These are phyloP conservation scores for Coenonympha arcania DNA, from an alignment of 2,888 invertebrate species.

Conservation along the genomic window DNA sequence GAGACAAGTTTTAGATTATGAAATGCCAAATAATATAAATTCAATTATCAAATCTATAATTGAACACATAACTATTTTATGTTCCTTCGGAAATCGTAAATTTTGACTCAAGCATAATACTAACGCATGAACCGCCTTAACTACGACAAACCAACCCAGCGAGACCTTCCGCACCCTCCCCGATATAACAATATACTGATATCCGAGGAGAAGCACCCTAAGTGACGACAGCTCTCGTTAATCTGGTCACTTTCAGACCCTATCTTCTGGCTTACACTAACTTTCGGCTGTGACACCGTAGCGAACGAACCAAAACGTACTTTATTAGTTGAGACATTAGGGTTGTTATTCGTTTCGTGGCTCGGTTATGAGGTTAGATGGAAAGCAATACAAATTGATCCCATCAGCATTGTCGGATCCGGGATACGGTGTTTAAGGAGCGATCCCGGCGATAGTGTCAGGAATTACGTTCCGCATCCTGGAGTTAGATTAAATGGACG, in stretches of 20 bases:
- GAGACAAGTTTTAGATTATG: too few relatives aligned
- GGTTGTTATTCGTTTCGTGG: slow-evolving; percentile 42
- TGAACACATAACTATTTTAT: too few relatives aligned
- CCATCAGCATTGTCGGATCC: slow-evolving; percentile 35
- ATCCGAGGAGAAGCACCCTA: slow-evolving; percentile 19
- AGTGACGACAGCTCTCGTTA: slow-evolving; percentile 37
- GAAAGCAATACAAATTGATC: slow-evolving; percentile 62
- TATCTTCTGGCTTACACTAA: slow-evolving; percentile 54
- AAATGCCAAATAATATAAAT: too few relatives aligned
- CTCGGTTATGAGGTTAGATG: slow-evolving; percentile 32
- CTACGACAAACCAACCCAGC: slow-evolving; percentile 33
- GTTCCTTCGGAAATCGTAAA: too few relatives aligned
- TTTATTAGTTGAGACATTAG: slow-evolving; percentile 39
- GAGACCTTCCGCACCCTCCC: slow-evolving; percentile 28
- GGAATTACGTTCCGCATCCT: slow-evolving; percentile 32
- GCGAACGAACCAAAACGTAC: slow-evolving; percentile 40
- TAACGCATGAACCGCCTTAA: too few relatives aligned
- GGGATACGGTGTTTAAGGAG: slow-evolving; percentile 33
- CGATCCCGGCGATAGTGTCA: slow-evolving; percentile 40
- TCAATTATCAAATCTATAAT: too few relatives aligned
- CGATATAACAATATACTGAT: slow-evolving; percentile 24
- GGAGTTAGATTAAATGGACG: slow-evolving; percentile 20
- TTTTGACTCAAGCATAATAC: too few relatives aligned
- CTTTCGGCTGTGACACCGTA: slow-evolving; percentile 35
- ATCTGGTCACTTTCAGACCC: slow-evolving; percentile 41